Evolutionary conservation across 2,888 invertebrate genomes (phyloP).

Genomic region (Lithophane semibrunnea): DNA sequence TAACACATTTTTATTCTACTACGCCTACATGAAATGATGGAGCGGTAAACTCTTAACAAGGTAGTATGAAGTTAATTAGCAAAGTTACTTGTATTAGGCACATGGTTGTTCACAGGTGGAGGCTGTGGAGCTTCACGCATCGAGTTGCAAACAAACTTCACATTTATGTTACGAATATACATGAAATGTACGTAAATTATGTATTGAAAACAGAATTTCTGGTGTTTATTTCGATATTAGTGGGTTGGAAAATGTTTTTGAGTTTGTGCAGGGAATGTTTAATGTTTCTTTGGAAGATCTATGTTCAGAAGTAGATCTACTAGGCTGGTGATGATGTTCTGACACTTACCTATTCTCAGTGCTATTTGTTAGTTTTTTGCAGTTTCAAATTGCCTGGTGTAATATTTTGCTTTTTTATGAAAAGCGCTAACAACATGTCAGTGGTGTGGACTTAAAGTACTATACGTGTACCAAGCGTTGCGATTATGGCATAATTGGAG

Average conservation of each 20-base stretch:
- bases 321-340: neutral
- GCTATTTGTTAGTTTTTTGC: neutral
- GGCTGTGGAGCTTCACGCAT: slow-evolving; percentile 42
- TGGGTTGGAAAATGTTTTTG: neutral
- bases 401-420: neutral
- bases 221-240: slow-evolving; percentile 22
- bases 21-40: slow-evolving; percentile 42
- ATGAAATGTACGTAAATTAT: slow-evolving; percentile 52
- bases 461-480: neutral
- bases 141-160: slow-evolving; percentile 57
- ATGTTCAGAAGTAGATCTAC: neutral
- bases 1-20: slow-evolving; percentile 17
- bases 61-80: slow-evolving; percentile 70
- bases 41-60: slow-evolving; percentile 63
- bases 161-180: slow-evolving; percentile 41
- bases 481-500: neutral
- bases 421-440: neutral
- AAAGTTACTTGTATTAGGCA: slow-evolving; percentile 65
- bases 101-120: slow-evolving; percentile 31
- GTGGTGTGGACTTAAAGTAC: neutral
- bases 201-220: slow-evolving; percentile 10
- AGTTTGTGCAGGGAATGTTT: neutral
- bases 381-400: neutral
- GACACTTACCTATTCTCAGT: neutral
- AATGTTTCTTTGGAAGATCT: neutral